These are phyloP conservation scores for Melitaea athalia DNA, from an alignment of 2,888 invertebrate species.

Conservation along the genomic window DNA sequence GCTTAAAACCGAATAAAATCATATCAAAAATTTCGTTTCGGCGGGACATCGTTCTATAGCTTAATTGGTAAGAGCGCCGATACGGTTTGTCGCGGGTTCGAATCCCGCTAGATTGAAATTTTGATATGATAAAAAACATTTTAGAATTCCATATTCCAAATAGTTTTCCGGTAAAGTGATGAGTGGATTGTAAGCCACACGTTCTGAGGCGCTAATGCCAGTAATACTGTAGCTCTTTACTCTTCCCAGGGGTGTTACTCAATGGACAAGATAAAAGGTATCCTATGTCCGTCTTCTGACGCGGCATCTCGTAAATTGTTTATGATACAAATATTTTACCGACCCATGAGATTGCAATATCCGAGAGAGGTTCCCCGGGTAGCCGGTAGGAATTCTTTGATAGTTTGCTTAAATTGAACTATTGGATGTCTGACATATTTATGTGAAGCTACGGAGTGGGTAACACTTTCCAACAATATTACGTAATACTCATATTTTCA, in stretches of 20 bases:
- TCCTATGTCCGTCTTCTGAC: conserved; percentile 6
- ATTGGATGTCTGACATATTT: not conserved
- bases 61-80: too few species aligned
- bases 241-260: not conserved
- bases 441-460: not conserved
- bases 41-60: too few species aligned
- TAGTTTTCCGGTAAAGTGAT: not conserved
- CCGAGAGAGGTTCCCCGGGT: not conserved
- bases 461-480: not conserved
- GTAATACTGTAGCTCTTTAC: not conserved
- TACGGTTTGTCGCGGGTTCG: too few species aligned
- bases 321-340: conserved; percentile 10
- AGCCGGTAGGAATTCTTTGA: not conserved
- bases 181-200: not conserved
- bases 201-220: not conserved
- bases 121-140: too few species aligned
- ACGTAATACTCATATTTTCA: not conserved
- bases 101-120: too few species aligned
- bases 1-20: too few species aligned
- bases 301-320: not conserved
- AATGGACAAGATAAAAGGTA: conserved; percentile 2
- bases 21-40: too few species aligned
- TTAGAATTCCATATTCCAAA: too few species aligned
- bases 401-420: conserved; percentile 7
- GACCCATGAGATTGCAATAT: conserved; percentile 8